Conservation (phyloP, 2,113 vertebrate genomes). For the Phasianus colchicus region DNA sequence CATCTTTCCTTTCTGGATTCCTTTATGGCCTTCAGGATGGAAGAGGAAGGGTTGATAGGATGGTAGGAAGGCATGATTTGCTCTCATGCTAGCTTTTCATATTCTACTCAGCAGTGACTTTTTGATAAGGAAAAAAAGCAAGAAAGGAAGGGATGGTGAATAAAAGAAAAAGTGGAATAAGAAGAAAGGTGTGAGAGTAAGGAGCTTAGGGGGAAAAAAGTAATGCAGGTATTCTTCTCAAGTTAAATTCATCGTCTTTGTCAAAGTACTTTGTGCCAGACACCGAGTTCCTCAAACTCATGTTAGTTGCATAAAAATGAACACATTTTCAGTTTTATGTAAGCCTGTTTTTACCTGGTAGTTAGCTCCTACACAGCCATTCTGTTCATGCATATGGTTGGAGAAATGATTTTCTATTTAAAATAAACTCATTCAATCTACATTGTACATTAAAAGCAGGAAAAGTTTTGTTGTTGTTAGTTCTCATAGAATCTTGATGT, state of each 20-base stretch:
- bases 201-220: not conserved
- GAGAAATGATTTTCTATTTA: not conserved
- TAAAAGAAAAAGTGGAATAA: slow-evolving; percentile 14
- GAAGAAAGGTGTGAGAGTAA: slow-evolving; percentile 13
- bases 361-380: not conserved
- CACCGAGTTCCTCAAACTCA: not conserved
- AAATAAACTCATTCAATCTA: not conserved
- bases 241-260: not conserved
- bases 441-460: slow-evolving; percentile 26
- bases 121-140: not conserved
- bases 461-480: slow-evolving; percentile 30
- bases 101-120: slow-evolving; percentile 22
- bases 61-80: slow-evolving; percentile 1
- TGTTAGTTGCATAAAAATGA: not conserved
- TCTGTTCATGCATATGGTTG: not conserved
- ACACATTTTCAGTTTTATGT: not conserved
- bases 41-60: not conserved
- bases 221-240: not conserved
- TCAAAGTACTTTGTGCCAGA: not conserved
- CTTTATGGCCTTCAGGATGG: not conserved
- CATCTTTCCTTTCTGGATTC: not conserved
- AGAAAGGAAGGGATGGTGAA: not conserved
- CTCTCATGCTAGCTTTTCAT: not conserved
- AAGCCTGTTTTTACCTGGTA: slow-evolving; percentile 12
- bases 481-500: slow-evolving; percentile 28